A percentile compares a stretch with the other conserved stretches of the same genome.
phyloP scores from a whole-genome alignment of 2,113 vertebrate genomes.

The Chloebia gouldiae region DNA sequence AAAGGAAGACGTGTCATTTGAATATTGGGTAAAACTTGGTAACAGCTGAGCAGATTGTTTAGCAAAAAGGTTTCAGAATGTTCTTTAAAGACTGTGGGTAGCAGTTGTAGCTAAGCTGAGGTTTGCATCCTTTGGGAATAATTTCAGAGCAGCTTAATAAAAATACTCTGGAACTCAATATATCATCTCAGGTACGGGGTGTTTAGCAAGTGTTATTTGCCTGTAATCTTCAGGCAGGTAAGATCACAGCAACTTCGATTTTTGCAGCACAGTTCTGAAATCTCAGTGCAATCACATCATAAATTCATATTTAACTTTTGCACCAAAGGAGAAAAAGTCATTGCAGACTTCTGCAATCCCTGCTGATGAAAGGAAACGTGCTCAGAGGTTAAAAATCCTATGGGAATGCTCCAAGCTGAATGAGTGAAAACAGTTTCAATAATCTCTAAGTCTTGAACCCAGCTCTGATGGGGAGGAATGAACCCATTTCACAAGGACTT shows the following conservation, averaged over 20 bases:
- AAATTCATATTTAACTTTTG: background rate
- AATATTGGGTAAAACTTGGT: constrained; percentile 55
- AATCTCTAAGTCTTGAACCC: background rate
- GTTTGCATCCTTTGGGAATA: background rate
- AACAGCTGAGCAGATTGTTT: constrained; percentile 44
- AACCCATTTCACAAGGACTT: background rate
- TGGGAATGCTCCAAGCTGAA: background rate
- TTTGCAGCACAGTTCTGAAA: background rate
- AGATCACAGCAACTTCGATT: background rate
- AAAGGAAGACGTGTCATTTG: constrained; percentile 52
- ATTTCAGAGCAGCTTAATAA: constrained; percentile 3
- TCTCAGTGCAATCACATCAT: background rate
- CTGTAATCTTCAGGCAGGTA: background rate
- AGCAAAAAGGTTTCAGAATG: constrained; percentile 26
- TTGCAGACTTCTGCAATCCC: background rate
- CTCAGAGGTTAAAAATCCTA: background rate
- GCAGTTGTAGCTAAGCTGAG: background rate
- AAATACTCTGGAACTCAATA: background rate
- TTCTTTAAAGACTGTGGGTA: constrained; percentile 19
- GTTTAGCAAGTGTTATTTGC: background rate
- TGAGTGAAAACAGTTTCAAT: background rate
- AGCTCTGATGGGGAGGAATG: background rate
- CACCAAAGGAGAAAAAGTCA: background rate
- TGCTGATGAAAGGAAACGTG: constrained; percentile 11
- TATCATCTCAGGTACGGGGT: background rate